Conservation (phyloP, 1,140 invertebrate species). For the Psilanteris sp. region DNA sequence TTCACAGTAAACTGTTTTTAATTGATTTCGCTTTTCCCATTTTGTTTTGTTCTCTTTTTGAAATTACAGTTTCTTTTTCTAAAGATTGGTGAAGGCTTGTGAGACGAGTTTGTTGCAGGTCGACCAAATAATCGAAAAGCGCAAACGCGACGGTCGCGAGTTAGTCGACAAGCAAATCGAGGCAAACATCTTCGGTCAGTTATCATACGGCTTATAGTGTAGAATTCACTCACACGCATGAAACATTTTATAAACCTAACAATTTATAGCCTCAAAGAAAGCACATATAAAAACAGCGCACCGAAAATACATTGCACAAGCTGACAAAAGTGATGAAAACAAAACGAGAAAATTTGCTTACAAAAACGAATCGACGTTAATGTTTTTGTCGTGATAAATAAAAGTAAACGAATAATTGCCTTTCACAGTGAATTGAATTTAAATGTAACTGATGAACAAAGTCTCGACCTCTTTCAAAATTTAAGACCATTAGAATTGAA, state of each 20-base stretch:
- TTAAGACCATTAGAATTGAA: constrained; percentile 53
- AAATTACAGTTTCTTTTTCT: constrained; percentile 11
- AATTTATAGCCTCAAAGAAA: constrained; percentile 44
- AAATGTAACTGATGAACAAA: too few species aligned
- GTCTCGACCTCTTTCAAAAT: constrained; percentile 54
- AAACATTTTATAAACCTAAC: constrained; percentile 50
- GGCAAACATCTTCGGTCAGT: constrained; percentile 31
- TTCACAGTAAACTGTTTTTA: too few species aligned
- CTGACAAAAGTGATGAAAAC: constrained; percentile 9
- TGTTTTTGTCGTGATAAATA: not conserved
- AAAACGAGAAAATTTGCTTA: not conserved
- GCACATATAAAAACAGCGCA: constrained; percentile 41
- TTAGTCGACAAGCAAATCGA: constrained; percentile 22
- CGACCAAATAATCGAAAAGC: constrained; percentile 13
- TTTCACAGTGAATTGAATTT: too few species aligned
- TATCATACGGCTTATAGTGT: constrained; percentile 43
- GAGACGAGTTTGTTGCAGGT: constrained; percentile 57
- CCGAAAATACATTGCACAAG: constrained; percentile 33
- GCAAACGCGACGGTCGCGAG: constrained; percentile 4
- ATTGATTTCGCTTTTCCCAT: too few species aligned
- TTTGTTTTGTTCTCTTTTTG: not conserved
- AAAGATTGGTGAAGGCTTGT: constrained; percentile 31
- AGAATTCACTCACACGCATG: constrained; percentile 60
- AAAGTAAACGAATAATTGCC: too few species aligned
- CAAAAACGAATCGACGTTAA: constrained; percentile 1